Base-by-base conservation (phyloP, 2,797 vertebrate genomes). In the Sparus aurata region DNA sequence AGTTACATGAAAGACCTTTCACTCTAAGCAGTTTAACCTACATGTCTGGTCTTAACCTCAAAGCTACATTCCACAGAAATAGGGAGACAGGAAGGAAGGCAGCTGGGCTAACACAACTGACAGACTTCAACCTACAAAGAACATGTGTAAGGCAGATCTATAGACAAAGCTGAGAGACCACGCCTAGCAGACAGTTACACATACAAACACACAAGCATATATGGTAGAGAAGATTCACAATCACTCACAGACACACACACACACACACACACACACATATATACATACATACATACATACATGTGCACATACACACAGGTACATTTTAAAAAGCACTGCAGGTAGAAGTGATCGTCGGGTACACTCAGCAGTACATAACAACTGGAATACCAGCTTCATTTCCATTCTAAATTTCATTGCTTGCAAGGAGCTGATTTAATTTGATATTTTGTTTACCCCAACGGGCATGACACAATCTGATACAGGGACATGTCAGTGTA, bases 371-470 rank as follows among this genome's bases (percentile, higher is more conserved):
- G 82, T 23, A 77, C 49, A 74, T 78, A n/a, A 72, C 3, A 50
- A 30, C 25, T n/a, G 49, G 38, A 38, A 68, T 43, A 65, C 1
- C 12, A 66, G 59, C 12, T 61, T 23, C 27, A 62, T 15, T 9
- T 7, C 41, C 0, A 6, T 53, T 75, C 69, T 60, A 61, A 77
- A 85, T 64, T 20, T 34, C 18, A 69, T 13, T 45, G n/a, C 66
- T 78, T 66, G 18, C 9, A 68, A 77, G 53, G 22, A 54, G 58
- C 53, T 20, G n/a, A 69, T 69, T 75, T 47, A 69, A 88, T 79
- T 12, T 83, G 85, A 90, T 80, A 91, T 81, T 87, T 87, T 82
- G 79, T 84, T 86, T 85, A 65, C n/a, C n/a, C 55, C 68, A 71
- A 75, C 76, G 73, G 18, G 70, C n/a, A 69, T 22, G 67, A 16